phyloP scores from a whole-genome alignment of 2,888 invertebrate species.

The Drosophila meridionalis region DNA sequence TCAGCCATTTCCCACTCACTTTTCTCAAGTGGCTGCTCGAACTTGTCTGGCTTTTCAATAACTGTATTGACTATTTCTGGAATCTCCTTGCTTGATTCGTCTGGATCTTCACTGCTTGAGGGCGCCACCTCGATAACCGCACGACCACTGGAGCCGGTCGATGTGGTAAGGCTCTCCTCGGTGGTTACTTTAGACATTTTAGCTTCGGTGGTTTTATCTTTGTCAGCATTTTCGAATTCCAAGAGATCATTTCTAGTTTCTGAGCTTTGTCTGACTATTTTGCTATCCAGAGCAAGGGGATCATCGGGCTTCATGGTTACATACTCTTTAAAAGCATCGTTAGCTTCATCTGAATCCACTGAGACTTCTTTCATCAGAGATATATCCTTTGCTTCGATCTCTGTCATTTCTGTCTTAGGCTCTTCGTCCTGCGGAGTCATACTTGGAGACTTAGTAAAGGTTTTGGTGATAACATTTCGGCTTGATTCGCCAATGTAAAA shows the following conservation, averaged over 20 bases:
- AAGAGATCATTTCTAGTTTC: conserved; percentile 84
- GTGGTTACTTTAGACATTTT: conserved; percentile 71
- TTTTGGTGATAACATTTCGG: conserved; percentile 83
- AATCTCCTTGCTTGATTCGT: conserved; percentile 79
- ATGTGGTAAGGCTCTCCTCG: conserved; percentile 72
- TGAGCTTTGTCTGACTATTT: conserved; percentile 83
- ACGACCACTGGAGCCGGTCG: conserved; percentile 73
- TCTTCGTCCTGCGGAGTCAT: conserved; percentile 65
- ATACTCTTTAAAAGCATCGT: conserved; percentile 80
- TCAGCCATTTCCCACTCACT: conserved; percentile 84
- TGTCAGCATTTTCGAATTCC: conserved; percentile 72
- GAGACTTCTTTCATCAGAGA: conserved; percentile 70
- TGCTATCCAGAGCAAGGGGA: conserved; percentile 53
- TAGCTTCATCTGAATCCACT: conserved; percentile 78
- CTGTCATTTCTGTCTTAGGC: conserved; percentile 37
- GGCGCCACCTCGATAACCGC: conserved; percentile 71
- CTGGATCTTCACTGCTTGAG: conserved; percentile 74
- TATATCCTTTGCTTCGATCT: conserved; percentile 73
- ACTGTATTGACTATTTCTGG: conserved; percentile 73
- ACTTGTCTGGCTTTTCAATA: conserved; percentile 66
- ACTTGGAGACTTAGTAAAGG: conserved; percentile 69
- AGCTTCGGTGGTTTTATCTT: conserved; percentile 56
- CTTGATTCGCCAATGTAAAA: conserved; percentile 85
- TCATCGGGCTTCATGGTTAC: conserved; percentile 77
- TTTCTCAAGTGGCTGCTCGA: conserved; percentile 81